Evolutionary conservation across 2,888 invertebrate species (phyloP), one percentile per base, ranked within the genome.

Genomic region (Trachelus troglodyta): DNA sequence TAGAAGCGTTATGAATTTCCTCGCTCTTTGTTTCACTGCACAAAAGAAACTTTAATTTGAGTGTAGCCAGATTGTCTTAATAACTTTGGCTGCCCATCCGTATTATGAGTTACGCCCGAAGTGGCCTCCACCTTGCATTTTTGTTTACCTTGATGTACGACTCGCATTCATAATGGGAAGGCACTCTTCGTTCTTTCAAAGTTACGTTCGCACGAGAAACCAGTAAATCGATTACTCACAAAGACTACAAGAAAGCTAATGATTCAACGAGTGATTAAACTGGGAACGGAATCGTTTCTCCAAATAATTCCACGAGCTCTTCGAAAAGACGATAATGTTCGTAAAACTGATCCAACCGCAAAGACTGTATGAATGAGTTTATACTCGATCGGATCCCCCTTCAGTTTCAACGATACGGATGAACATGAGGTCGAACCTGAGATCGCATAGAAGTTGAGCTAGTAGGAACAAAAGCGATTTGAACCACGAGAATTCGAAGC

Each of bases 31-130:
- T 75, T 78, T 56, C 37, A 34, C 68, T 34, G 74, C 69, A 75
- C 78, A 73, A 78, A 76, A 37, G 75, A 75, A 78, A 78, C 75
- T 78, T 78, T 78, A 78, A 78, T 78, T 78, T 76, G 40, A 69
- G 73, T 74, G 77, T 69, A 69, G 78, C 78, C 78, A 78, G 78
- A 78, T 78, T 75, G 78, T 78, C 73, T 75, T 75, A 73, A 78
- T 71, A 78, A 75, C 75, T 78, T 78, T 75, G 75, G 75, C 40
- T 34, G 75, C 73, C 69, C 12, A 69, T 69, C 37, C 69, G 73
- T 69, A 69, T 78, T 78, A 69, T 78, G 37, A 78, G 69, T 75
- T 37, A 69, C 69, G 34, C n/a, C 56, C 40, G 71, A 37, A 75
- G 73, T 76, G 69, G 40, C 23, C 15, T 23, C n/a, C 69, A 12